phyloP scores from a whole-genome alignment of 2,113 vertebrate species.

The Scartelaos histophorus region DNA sequence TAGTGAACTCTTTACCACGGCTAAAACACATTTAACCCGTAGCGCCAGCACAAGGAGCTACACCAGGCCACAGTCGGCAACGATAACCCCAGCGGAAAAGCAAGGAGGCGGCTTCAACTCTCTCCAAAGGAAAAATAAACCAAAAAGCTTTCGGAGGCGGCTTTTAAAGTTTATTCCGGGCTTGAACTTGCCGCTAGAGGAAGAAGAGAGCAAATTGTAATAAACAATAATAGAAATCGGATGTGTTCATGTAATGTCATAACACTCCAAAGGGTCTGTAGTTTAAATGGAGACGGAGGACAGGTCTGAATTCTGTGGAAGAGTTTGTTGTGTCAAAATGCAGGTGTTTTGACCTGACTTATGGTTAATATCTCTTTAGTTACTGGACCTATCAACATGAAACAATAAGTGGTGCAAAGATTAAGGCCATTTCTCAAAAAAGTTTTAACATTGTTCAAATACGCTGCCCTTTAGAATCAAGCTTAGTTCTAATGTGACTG shows the following conservation, averaged over 20 bases:
- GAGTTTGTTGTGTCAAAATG: neutral
- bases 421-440: too few species aligned
- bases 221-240: neutral
- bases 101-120: constrained; percentile 60
- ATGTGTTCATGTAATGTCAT: neutral
- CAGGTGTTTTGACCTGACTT: neutral
- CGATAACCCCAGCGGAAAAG: constrained; percentile 48
- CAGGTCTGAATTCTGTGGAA: neutral
- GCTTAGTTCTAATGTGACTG: too few species aligned
- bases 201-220: constrained; percentile 95
- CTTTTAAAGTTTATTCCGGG: constrained; percentile 95
- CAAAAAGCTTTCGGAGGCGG: constrained; percentile 86
- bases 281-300: neutral
- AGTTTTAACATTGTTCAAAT: too few species aligned
- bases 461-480: too few species aligned
- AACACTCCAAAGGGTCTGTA: neutral
- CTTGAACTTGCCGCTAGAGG: constrained; percentile 90
- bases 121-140: constrained; percentile 84
- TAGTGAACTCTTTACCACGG: constrained; percentile 69
- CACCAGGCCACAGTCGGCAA: constrained; percentile 40
- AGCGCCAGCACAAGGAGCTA: constrained; percentile 88
- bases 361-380: too few species aligned
- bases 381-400: too few species aligned
- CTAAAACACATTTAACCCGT: constrained; percentile 73
- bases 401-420: too few species aligned